Evolutionary conservation across 2,797 vertebrate species (phyloP).

Genomic region (Myripristis murdjan): DNA sequence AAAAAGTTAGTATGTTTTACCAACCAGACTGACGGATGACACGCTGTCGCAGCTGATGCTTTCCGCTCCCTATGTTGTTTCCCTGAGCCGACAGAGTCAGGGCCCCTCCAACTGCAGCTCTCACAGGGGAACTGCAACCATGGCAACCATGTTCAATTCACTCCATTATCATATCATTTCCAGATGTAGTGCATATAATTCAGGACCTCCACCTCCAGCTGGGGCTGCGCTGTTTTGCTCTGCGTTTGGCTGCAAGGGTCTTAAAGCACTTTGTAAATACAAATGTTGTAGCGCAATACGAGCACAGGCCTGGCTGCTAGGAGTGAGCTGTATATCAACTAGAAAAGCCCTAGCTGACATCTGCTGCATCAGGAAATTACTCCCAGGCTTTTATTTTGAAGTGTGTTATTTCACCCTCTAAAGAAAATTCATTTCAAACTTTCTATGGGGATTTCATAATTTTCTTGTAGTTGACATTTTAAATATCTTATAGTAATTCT

Average conservation of each 20-base stretch:
- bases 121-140: conserved; percentile 60
- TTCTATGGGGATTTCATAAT: no score
- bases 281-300: conserved; percentile 20
- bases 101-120: conserved; percentile 38
- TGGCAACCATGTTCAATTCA: conserved; percentile 58
- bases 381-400: no score
- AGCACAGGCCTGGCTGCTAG: neutral
- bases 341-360: conserved; percentile 7
- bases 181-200: conserved; percentile 72
- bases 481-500: no score
- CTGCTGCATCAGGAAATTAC: conserved; percentile 12
- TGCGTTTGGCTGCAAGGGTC: conserved; percentile 12
- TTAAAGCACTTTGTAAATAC: conserved; percentile 20
- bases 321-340: neutral
- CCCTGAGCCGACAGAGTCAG: conserved; percentile 10
- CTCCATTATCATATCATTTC: conserved; percentile 76
- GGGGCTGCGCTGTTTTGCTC: conserved; percentile 14
- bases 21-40: neutral
- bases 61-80: conserved; percentile 17
- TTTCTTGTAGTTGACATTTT: no score
- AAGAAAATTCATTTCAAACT: no score
- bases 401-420: no score
- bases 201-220: conserved; percentile 22
- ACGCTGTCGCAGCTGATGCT: neutral
- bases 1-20: neutral